phyloP scores from a whole-genome alignment of 2,113 vertebrate genomes.

The Oreochromis aureus region DNA sequence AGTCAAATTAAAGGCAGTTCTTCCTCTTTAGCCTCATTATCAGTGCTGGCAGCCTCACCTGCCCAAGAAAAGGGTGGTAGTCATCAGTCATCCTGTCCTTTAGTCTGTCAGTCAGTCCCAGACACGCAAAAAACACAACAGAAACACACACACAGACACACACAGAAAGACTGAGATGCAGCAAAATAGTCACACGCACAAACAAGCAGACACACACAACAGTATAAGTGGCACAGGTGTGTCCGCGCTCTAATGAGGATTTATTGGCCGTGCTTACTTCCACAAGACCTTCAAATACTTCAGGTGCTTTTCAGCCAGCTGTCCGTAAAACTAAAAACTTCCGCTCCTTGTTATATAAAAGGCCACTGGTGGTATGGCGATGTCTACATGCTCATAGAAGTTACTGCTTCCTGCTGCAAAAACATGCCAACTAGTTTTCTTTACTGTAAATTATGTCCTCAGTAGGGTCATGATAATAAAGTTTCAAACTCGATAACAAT shows the following conservation, averaged over 20 bases:
- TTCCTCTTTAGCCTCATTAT: conserved; percentile 60
- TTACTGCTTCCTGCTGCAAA: neutral
- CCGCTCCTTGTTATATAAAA: neutral
- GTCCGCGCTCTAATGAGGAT: conserved; percentile 39
- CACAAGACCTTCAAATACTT: conserved; percentile 2
- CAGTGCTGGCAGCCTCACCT: conserved; percentile 48
- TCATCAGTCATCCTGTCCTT: conserved; percentile 69
- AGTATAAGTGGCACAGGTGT: neutral
- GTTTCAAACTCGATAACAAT: neutral
- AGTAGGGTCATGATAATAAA: neutral
- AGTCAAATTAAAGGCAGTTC: conserved; percentile 47
- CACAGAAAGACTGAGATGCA: neutral
- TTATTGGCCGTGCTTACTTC: conserved; percentile 25
- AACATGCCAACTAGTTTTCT: neutral
- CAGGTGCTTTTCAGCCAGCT: neutral
- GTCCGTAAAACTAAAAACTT: neutral
- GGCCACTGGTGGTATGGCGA: neutral
- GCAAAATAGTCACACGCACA: neutral
- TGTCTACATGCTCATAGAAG: neutral
- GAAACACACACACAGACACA: neutral
- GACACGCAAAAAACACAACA: neutral
- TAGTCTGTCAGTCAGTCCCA: conserved; percentile 40
- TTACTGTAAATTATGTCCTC: neutral
- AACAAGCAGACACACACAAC: neutral
- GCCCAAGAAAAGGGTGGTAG: conserved; percentile 25